Evolutionary conservation across 1,140 invertebrate species (phyloP).

Genomic region (Tetraneura akinire): DNA sequence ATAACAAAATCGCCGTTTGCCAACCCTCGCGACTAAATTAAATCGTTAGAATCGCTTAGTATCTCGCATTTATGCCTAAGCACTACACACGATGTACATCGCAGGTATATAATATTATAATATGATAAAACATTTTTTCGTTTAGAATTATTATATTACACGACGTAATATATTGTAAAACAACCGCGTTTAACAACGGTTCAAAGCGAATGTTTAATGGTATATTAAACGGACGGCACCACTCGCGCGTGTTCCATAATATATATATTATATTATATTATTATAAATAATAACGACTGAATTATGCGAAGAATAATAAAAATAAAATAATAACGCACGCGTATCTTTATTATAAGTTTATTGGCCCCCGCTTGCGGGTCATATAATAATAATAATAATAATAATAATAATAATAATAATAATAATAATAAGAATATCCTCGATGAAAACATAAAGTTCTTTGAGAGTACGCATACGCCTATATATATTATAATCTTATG

Average conservation of each 20-base stretch:
- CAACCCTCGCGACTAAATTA: no score
- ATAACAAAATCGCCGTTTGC: no score
- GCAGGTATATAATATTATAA: neutral
- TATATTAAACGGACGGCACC: neutral
- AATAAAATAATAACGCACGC: neutral
- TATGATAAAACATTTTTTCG: neutral
- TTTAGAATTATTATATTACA: neutral
- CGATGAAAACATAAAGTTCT: no score
- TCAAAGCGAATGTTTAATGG: neutral
- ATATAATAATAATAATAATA: no score
- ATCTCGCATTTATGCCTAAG: neutral
- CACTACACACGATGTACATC: neutral
- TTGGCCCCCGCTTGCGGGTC: no score
- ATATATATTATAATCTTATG: no score
- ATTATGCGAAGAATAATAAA: neutral
- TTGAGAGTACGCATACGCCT: no score
- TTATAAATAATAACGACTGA: no score
- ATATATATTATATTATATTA: no score
- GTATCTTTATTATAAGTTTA: neutral
- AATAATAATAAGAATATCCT: no score
- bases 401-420: no score
- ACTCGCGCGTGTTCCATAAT: neutral
- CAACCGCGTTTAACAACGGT: neutral
- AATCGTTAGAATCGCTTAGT: no score
- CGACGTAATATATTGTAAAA: neutral